phyloP scores from a whole-genome alignment of 2,797 vertebrate genomes.

The Pangasius djambal region DNA sequence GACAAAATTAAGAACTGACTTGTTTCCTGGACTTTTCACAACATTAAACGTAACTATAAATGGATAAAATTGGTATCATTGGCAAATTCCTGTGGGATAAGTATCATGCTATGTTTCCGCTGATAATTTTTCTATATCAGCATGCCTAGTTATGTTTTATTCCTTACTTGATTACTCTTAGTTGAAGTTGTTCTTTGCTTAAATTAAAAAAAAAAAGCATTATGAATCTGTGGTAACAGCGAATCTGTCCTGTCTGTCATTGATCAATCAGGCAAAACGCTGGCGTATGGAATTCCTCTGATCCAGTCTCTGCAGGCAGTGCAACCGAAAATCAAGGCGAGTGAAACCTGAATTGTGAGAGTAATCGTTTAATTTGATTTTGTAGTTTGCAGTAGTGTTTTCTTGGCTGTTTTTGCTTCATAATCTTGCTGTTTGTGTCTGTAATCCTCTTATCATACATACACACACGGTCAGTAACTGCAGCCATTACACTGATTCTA shows the following conservation, averaged over 20 bases:
- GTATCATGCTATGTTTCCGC: too few species aligned
- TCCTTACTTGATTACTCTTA: background rate
- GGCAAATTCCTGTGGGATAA: background rate
- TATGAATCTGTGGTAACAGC: background rate
- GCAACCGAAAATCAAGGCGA: slow-evolving; percentile 84
- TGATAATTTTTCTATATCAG: background rate
- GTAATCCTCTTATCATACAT: background rate
- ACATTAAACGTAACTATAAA: background rate
- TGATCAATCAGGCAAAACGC: slow-evolving; percentile 85
- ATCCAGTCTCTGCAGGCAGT: slow-evolving; percentile 87
- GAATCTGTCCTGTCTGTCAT: background rate
- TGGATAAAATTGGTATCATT: background rate
- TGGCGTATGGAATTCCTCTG: slow-evolving; percentile 89
- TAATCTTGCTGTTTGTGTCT: background rate
- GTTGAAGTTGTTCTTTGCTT: background rate
- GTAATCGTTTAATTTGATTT: slow-evolving; percentile 8
- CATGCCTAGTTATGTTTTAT: background rate
- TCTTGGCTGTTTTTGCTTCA: background rate
- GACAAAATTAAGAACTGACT: background rate
- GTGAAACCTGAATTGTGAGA: slow-evolving; percentile 32
- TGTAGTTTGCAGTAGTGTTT: background rate
- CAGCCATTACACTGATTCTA: background rate
- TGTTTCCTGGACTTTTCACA: background rate
- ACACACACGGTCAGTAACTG: background rate
- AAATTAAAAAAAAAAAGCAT: background rate